A percentile compares a stretch with the other conserved stretches of the same genome.
Evolutionary conservation across 2,797 vertebrate species (phyloP).

Genomic region (Sebastes kiyomatsui): DNA sequence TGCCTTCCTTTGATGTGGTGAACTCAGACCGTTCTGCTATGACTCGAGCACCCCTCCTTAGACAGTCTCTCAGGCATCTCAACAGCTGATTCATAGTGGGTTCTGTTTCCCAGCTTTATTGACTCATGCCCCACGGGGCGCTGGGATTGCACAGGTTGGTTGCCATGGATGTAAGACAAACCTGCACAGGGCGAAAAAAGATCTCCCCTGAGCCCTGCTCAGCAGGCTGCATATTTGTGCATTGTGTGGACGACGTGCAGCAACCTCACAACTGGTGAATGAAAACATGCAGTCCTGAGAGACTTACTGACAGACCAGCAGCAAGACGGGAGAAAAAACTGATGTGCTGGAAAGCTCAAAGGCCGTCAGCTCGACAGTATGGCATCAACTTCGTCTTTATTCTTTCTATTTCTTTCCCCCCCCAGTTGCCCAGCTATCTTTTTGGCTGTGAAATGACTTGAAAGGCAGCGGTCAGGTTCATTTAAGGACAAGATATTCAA

Average conservation of each 20-base stretch:
- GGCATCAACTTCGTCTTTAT: conserved; percentile 18
- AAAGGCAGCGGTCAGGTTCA: conserved; percentile 26
- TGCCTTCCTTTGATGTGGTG: conserved; percentile 45
- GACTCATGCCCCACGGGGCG: conserved; percentile 54
- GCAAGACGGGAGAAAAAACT: not conserved
- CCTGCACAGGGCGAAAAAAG: conserved; percentile 55
- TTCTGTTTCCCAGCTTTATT: conserved; percentile 48
- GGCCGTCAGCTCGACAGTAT: conserved; percentile 14
- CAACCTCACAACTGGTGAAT: conserved; percentile 61
- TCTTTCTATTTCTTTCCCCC: not conserved
- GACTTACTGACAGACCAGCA: conserved; percentile 51
- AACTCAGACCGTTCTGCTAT: conserved; percentile 19
- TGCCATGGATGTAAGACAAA: conserved; percentile 79
- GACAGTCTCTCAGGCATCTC: conserved; percentile 38
- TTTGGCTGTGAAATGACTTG: conserved; percentile 31
- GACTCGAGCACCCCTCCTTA: conserved; percentile 27
- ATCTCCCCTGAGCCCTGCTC: conserved; percentile 65
- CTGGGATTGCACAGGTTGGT: conserved; percentile 68
- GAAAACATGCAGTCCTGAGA: conserved; percentile 63
- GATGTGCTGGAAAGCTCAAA: conserved; percentile 30
- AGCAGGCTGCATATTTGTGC: conserved; percentile 72
- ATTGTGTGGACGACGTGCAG: conserved; percentile 62
- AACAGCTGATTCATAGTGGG: conserved; percentile 62
- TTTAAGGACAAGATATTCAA: conserved; percentile 26
- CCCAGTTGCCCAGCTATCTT: conserved; percentile 11